These are phyloP conservation scores for Drosophila maculinotata DNA, from an alignment of 2,888 invertebrate species.

Conservation along the genomic window DNA sequence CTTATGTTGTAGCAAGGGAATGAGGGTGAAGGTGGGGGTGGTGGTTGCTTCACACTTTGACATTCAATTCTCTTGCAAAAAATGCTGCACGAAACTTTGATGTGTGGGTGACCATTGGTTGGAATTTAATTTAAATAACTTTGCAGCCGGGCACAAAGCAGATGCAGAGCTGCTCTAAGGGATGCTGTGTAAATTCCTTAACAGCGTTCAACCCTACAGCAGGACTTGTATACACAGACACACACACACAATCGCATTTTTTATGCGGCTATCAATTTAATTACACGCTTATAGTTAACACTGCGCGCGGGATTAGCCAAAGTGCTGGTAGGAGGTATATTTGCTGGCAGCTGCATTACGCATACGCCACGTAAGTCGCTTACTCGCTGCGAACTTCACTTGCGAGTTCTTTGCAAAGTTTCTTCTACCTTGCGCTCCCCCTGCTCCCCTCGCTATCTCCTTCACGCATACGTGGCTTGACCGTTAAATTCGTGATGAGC, in stretches of 20 bases:
- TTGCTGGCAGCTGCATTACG: constrained; percentile 44
- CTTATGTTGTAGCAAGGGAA: neutral
- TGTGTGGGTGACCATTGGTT: constrained; percentile 37
- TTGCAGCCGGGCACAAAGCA: constrained; percentile 35
- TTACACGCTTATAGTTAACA: constrained; percentile 57
- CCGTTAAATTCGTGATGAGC: constrained; percentile 64
- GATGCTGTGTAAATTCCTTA: constrained; percentile 43
- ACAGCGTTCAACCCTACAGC: constrained; percentile 1
- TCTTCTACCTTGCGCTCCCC: neutral
- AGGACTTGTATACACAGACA: neutral
- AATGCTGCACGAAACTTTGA: constrained; percentile 49
- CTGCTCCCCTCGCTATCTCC: neutral
- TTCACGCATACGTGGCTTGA: constrained; percentile 40
- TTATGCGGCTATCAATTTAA: constrained; percentile 58
- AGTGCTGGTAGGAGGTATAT: constrained; percentile 9
- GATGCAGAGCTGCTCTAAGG: constrained; percentile 25
- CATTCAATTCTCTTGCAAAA: constrained; percentile 75
- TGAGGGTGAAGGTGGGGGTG: too few relatives aligned
- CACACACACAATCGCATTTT: neutral
- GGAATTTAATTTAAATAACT: constrained; percentile 80
- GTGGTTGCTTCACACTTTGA: constrained; percentile 39
- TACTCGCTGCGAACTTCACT: constrained; percentile 11
- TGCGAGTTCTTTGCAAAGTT: constrained; percentile 2
- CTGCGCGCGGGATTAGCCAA: constrained; percentile 60
- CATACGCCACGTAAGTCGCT: constrained; percentile 49